Conservation (phyloP, 1,140 invertebrate species). For the Heterodera schachtii region DNA sequence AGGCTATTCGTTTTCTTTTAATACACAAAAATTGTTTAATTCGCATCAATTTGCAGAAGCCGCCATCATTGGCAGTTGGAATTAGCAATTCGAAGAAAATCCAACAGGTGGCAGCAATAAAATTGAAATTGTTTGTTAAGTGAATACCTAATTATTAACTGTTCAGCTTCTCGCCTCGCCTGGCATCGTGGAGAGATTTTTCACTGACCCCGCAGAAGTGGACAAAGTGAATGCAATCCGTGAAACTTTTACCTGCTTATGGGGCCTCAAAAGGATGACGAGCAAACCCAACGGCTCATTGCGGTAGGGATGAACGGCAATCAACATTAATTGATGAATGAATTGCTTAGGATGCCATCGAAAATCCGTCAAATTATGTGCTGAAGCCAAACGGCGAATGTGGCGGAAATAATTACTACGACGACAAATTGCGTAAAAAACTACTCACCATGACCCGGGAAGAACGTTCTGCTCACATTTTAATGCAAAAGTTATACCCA, state of each 20-base stretch:
- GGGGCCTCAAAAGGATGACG: conserved; percentile 74
- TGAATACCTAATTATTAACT: neutral
- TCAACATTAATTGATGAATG: conserved; percentile 33
- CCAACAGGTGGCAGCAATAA: conserved; percentile 59
- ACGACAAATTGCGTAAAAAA: conserved; percentile 75
- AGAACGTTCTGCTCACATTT: conserved; percentile 83
- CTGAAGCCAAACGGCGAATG: conserved; percentile 92
- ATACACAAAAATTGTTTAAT: too few relatives aligned
- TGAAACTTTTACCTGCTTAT: conserved; percentile 85
- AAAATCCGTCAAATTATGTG: conserved; percentile 82
- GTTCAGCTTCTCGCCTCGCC: conserved; percentile 66
- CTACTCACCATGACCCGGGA: conserved; percentile 73
- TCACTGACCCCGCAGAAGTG: conserved; percentile 66
- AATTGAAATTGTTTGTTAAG: too few relatives aligned
- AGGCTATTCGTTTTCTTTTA: too few relatives aligned
- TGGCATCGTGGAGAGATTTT: conserved; percentile 76
- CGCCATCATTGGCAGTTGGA: conserved; percentile 83
- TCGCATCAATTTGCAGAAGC: conserved; percentile 73
- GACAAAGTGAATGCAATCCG: conserved; percentile 71
- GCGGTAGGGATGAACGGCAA: conserved; percentile 11
- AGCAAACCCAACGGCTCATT: conserved; percentile 49
- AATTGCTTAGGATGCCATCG: conserved; percentile 76
- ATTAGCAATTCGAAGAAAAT: conserved; percentile 73
- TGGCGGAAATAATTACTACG: conserved; percentile 84
- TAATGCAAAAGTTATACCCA: conserved; percentile 77